Evolutionary conservation across 2,113 vertebrate species (phyloP).

Genomic region (Misgurnus mizolepis): DNA sequence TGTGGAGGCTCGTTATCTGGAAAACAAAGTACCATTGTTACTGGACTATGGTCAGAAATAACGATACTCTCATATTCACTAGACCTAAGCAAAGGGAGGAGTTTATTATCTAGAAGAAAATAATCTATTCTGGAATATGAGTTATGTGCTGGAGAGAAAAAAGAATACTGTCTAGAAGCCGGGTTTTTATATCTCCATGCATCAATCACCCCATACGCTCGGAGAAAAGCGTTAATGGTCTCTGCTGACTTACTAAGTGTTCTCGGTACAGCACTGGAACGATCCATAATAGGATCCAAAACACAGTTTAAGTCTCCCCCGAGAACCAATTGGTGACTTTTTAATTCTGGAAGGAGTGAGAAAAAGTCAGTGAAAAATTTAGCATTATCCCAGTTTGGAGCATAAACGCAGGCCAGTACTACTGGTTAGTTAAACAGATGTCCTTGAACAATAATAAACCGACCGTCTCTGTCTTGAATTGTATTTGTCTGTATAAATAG

Average conservation of each 20-base stretch:
- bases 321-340: neutral
- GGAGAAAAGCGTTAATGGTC: too few relatives aligned
- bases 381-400: neutral
- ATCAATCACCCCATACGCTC: too few relatives aligned
- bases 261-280: too few relatives aligned
- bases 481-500: neutral
- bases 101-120: conserved; percentile 3
- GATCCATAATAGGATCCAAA: too few relatives aligned
- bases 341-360: neutral
- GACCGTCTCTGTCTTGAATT: too few relatives aligned
- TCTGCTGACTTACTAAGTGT: too few relatives aligned
- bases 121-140: neutral
- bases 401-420: neutral
- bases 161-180: neutral
- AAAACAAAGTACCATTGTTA: neutral
- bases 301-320: neutral
- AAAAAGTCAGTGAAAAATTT: neutral
- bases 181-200: neutral
- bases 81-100: neutral
- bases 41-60: conserved; percentile 6
- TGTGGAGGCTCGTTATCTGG: neutral
- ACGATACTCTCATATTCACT: neutral
- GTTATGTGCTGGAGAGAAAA: conserved; percentile 13
- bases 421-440: neutral
- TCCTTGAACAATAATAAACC: neutral